Evolutionary conservation across 1,140 invertebrate species (phyloP), one percentile per base, ranked within the genome.

Genomic region (Papilio polytes): DNA sequence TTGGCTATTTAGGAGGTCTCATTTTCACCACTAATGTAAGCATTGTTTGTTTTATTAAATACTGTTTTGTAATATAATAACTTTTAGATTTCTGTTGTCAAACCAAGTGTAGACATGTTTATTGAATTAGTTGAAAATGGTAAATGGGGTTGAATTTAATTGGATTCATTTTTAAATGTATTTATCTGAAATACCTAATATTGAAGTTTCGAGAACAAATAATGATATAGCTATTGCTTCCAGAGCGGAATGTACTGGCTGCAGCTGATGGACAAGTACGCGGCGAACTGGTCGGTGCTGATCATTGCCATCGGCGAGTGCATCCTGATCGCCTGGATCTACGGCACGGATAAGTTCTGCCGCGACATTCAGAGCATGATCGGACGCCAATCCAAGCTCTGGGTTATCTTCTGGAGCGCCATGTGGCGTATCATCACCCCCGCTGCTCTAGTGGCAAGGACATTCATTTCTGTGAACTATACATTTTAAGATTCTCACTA

Each of bases 201-300:
- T 2, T 15, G 7, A 20, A n/a, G 8, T 18, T 56, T 56, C 8
- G 53, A 8, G 53, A 8, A 56, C 18, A n/a, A 56, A 18, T 20
- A 20, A 56, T 20, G n/a, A 18, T 56, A 9, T 56, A 20, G 6
- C 18, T 56, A 63, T 80, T 78, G 44, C 80, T 91, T 94, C 63
- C 83, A 97, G 97, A 97, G 97, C 86, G 98, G 97, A 6, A 97
- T 98, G 96, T 98, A 97, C 90, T 97, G 98, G 96, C 94, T 98
- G 13, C 97, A 98, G 87, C 87, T 98, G 80, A 98, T 98, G 97
- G 98, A 98, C 86, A 98, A 97, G 84, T 98, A 98, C 87, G 97
- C 98, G 1, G 98, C 98, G 20, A 98, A 98, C 88, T 98, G 97
- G 96, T 98, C 97, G 20, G 98, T 98, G 1, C 94, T 98, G 63